Conservation (phyloP, 1,140 invertebrate species). For the Lanistes nyassanus region DNA sequence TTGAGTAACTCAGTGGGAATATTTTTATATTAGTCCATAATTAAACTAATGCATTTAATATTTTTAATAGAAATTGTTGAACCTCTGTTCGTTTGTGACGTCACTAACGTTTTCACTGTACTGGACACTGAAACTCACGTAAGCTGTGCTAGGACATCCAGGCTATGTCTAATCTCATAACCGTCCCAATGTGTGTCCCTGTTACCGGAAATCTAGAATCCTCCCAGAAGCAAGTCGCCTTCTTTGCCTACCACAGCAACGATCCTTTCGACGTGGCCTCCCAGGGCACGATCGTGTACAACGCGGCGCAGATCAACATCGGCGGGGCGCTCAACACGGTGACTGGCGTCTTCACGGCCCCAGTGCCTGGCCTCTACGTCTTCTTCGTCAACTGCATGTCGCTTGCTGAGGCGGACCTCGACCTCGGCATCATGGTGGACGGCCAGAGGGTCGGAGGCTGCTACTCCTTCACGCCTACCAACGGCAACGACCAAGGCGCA, state of each 20-base stretch:
- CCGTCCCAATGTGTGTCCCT: no score
- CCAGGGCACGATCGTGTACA: constrained; percentile 34
- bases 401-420: neutral
- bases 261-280: constrained; percentile 32
- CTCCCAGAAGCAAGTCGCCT: constrained; percentile 17
- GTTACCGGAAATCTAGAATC: constrained; percentile 11
- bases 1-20: no score
- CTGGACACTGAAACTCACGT: no score
- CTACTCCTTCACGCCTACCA: neutral
- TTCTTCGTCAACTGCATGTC: constrained; percentile 34
- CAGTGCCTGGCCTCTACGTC: constrained; percentile 29
- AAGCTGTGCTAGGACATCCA: no score
- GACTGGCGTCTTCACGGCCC: constrained; percentile 32
- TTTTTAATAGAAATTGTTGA: no score
- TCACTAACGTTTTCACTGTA: no score
- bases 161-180: no score
- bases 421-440: constrained; percentile 2
- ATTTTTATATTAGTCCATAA: no score
- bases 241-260: constrained; percentile 30
- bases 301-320: constrained; percentile 35
- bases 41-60: no score
- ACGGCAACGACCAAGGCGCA: neutral
- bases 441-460: neutral
- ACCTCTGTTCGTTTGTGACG: no score
- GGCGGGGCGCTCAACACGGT: constrained; percentile 23